Evolutionary conservation across 1,140 invertebrate genomes (phyloP), one percentile per base, ranked within the genome.

Genomic region (Drosophila watanabei): DNA sequence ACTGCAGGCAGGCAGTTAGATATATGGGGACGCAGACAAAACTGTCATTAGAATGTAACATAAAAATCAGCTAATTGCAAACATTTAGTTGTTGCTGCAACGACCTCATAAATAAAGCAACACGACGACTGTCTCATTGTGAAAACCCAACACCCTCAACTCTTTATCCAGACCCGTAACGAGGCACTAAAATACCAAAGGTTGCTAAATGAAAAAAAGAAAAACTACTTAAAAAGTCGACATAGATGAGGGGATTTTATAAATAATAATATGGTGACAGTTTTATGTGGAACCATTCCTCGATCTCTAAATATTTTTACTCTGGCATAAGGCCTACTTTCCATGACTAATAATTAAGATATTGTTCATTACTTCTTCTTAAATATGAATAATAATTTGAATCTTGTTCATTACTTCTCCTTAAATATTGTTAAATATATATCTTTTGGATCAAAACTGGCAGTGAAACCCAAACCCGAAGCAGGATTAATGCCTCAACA

Each of bases 21-120:
- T 56, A 75, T 58, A 41, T 48, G 37, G 49, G 33, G 35, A 79
- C 37, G 33, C 20, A 20, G 54, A 70, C 76, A 70, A 80, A 85
- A 87, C 61, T 82, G 75, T 82, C 83, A 82, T 87, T 86, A 86
- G 82, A 86, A 49, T 82, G 83, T 75, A 87, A 84, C 81, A 84
- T 84, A 85, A 85, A 84, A 84, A 85, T 76, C 77, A 60, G 82
- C 77, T 84, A 85, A 84, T 84, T 84, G 81, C 77, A n/a, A 71
- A 57, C 64, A 79, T 58, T 73, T 61, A 30, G 68, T 52, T 73
- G 43, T 32, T 59, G 60, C 54, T 66, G 62, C 33, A 77, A 24
- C 75, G 63, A 66, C 48, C 73, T 76, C 62, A 77, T 77, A 77
- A 77, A 77, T 77, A 70, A 76, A 54, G 9, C 37, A n/a, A 68